Conservation (phyloP, 2,888 invertebrate genomes). For the Drosophila cracens region DNA sequence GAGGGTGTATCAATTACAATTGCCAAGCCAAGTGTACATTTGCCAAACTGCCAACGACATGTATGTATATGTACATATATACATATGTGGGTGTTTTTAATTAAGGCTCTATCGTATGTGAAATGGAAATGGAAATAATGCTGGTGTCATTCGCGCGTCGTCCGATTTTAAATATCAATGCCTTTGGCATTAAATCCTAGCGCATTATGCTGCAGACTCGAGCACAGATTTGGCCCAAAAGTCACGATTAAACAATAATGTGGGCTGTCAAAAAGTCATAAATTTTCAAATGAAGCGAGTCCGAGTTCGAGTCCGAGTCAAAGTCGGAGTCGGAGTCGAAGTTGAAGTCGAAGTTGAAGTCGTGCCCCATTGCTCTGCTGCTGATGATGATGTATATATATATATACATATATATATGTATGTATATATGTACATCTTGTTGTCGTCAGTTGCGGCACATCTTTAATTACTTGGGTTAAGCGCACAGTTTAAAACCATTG, state of each 20-base stretch:
- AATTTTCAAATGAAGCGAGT: conserved; percentile 73
- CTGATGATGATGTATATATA: background rate
- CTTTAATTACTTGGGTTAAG: conserved; percentile 79
- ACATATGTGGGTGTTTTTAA: conserved; percentile 68
- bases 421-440: background rate
- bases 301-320: conserved; percentile 27
- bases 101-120: conserved; percentile 38
- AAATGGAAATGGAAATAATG: conserved; percentile 30
- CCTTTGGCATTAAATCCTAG: conserved; percentile 56
- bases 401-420: background rate
- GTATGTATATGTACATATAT: background rate
- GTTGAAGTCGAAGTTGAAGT: conserved; percentile 35
- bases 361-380: conserved; percentile 33
- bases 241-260: conserved; percentile 80
- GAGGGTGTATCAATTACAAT: conserved; percentile 44
- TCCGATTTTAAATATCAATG: conserved; percentile 62
- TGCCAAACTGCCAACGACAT: background rate
- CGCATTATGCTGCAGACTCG: conserved; percentile 4
- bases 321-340: conserved; percentile 15
- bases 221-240: conserved; percentile 64
- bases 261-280: conserved; percentile 80
- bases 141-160: conserved; percentile 75
- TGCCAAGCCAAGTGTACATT: conserved; percentile 26
- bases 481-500: conserved; percentile 71
- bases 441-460: conserved; percentile 54